Base-by-base conservation (phyloP, 2,888 invertebrate species). In the Idaea straminata region DNA sequence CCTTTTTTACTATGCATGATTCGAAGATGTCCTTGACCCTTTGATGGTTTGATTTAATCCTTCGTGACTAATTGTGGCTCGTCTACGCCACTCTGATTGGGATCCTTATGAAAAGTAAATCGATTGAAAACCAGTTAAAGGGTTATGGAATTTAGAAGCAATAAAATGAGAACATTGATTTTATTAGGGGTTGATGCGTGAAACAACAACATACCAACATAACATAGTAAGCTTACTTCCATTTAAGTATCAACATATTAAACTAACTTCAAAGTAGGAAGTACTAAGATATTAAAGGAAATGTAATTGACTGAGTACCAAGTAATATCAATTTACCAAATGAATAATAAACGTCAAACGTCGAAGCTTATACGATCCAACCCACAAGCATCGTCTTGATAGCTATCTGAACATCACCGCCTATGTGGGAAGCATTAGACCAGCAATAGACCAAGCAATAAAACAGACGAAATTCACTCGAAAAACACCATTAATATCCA, bases 81-180 rank as follows among this genome's bases (percentile, higher is more conserved):
- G 76, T 83, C 64, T 75, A 86, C 84, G 85, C 81, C 78, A 79
- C 81, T 85, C 86, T 86, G 87, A 89, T 89, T 89, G 86, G 88
- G 79, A 80, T 80, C 73, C 76, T 85, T 82, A 85, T 85, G 81
- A 83, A 84, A 83, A 81, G 80, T 84, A 81, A 76, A 76, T 69
- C 84, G 77, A 85, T 83, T 82, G 75, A 73, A 77, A 81, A 77
- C 74, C 75, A 72, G 72, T 72, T 47, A 47, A 47, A 47, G 47
- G 47, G 47, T 47, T 47, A 47, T 13, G 47, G 47, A 47, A 47
- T 47, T 47, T 47, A 47, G 47, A 47, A 47, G 47, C 47, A 7
- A 47, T 47, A 47, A 47, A 47, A 47, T 47, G 47, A 47, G 47
- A 47, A 47, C 47, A 47, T 47, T 47, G 47, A 47, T 47, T 47